Conservation (phyloP, 2,113 vertebrate species). For the Hypanus sabinus region DNA sequence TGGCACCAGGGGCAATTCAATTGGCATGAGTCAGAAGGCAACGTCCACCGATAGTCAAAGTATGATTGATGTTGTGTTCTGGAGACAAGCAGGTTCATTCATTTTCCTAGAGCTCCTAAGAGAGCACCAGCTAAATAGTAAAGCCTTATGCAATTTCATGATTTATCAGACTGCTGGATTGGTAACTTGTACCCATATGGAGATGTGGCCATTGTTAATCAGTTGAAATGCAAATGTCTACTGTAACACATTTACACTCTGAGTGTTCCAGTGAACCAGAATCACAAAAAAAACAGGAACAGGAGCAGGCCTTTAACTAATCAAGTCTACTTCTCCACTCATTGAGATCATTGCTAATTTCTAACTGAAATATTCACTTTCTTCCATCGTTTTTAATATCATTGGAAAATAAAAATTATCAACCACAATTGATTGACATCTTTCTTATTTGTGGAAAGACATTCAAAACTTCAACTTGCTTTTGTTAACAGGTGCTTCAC, state of each 20-base stretch:
- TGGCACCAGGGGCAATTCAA: neutral
- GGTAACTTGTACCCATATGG: neutral
- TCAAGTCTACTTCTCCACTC: neutral
- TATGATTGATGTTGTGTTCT: neutral
- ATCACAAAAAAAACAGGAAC: neutral
- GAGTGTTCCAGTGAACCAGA: neutral
- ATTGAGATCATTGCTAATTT: neutral
- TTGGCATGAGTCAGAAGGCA: neutral
- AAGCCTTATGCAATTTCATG: neutral
- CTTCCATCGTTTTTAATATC: neutral
- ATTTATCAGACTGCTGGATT: conserved; percentile 6
- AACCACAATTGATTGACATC: neutral
- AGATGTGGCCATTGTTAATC: neutral
- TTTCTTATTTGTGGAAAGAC: neutral
- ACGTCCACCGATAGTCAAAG: conserved; percentile 12
- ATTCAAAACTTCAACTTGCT: neutral
- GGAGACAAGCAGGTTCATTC: neutral
- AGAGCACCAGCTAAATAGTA: neutral
- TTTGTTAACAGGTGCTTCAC: neutral
- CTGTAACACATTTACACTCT: neutral
- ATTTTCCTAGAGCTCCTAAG: neutral
- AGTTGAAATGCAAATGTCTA: neutral
- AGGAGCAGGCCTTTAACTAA: neutral
- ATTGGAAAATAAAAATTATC: neutral
- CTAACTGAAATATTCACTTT: neutral